A percentile compares a stretch with the other conserved stretches of the same genome.
phyloP scores from a whole-genome alignment of 2,797 vertebrate species.

The Cyclura pinguis region DNA sequence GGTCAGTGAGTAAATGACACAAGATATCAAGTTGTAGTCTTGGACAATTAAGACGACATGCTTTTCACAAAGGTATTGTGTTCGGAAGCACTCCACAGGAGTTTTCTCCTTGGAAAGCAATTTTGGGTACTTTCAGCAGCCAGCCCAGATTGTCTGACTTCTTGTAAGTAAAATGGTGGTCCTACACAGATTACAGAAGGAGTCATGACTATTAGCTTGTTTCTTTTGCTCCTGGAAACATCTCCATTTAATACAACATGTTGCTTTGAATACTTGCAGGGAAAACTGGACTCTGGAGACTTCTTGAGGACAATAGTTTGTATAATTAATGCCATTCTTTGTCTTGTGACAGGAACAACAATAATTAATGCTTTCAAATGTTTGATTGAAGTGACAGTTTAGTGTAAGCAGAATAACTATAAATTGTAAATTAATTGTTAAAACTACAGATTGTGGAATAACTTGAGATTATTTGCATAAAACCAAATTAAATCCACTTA shows the following conservation, averaged over 20 bases:
- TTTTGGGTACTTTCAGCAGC: not conserved
- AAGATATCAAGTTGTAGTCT: not conserved
- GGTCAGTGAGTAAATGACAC: not conserved
- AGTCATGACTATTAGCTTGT: not conserved
- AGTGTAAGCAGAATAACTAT: not conserved
- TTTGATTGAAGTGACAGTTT: not conserved
- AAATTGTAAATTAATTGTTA: not conserved
- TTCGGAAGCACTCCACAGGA: not conserved
- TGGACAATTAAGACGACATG: not conserved
- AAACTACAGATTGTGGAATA: not conserved
- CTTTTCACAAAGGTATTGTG: not conserved
- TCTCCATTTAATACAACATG: not conserved
- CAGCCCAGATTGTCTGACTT: not conserved
- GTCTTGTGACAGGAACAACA: not conserved
- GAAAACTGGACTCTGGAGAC: not conserved
- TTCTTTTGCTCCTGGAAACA: not conserved
- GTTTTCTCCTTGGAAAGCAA: not conserved
- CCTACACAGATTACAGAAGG: not conserved
- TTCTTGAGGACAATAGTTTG: not conserved
- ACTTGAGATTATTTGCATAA: too few relatives aligned
- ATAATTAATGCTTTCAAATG: not conserved
- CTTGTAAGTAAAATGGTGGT: not conserved
- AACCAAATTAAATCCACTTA: too few relatives aligned
- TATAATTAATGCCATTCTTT: not conserved
- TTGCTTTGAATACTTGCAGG: not conserved